Percentiles rank a stretch among this genome's conserved stretches.
Evolutionary conservation across 2,888 invertebrate species (phyloP).

Genomic region (Frankliniella fusca): DNA sequence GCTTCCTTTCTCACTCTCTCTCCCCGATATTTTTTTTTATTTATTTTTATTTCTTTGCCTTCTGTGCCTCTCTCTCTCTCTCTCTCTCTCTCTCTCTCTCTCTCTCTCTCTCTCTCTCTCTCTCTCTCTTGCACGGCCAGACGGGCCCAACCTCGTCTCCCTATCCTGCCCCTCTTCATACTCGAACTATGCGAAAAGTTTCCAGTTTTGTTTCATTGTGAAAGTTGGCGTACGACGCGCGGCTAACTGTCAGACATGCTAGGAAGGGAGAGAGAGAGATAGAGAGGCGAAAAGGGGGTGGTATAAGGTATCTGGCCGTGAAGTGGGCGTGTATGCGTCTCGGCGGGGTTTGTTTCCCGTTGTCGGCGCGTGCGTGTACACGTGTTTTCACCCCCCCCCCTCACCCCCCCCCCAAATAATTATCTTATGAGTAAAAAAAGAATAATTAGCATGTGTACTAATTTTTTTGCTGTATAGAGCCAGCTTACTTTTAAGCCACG

Average conservation of each 20-base stretch:
- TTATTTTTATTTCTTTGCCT: neutral
- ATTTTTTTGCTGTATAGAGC: no score
- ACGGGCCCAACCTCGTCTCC: neutral
- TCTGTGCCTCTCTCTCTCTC: neutral
- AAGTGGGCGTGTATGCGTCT: no score
- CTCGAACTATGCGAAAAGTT: conserved; percentile 8
- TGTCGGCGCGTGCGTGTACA: no score
- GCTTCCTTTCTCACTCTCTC: neutral
- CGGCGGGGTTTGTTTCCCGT: no score
- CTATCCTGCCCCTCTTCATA: neutral
- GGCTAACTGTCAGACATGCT: neutral
- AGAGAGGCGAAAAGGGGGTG: neutral
- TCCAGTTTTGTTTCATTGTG: neutral
- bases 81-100: no score
- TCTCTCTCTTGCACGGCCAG: neutral
- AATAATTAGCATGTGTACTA: no score
- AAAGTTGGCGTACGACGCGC: neutral
- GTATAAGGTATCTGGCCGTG: neutral
- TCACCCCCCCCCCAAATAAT: no score
- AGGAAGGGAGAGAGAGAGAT: neutral
- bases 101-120: neutral
- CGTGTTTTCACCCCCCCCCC: no score
- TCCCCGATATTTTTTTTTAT: neutral
- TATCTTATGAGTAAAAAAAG: no score
- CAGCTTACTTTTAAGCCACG: no score